A percentile compares a stretch with the other conserved stretches of the same genome.
Evolutionary conservation across 2,888 invertebrate genomes (phyloP).

Genomic region (Penaeus monodon): DNA sequence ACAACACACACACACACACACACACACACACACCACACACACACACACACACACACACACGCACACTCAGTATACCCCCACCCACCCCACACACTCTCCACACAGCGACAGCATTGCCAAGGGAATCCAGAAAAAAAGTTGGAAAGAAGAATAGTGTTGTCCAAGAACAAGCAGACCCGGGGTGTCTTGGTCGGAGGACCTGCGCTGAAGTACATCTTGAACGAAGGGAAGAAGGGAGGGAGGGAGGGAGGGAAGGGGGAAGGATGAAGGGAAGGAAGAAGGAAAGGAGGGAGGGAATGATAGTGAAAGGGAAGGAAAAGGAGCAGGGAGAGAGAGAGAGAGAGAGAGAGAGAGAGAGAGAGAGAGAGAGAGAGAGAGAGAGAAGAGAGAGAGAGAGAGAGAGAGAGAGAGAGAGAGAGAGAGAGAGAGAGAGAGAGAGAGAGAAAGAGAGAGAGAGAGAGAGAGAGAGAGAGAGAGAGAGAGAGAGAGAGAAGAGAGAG

Average conservation of each 20-base stretch:
- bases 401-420: conserved; percentile 17
- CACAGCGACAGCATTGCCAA: background rate
- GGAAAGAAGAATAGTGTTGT: background rate
- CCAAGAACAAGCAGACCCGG: background rate
- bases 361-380: background rate
- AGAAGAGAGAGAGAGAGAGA: background rate
- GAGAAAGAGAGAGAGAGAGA: background rate
- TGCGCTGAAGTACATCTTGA: too few relatives aligned
- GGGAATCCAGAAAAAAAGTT: background rate
- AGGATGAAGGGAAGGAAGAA: too few relatives aligned
- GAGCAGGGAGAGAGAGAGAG: background rate
- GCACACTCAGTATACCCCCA: background rate
- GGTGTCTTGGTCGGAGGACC: background rate
- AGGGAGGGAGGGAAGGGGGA: too few relatives aligned
- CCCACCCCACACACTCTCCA: background rate
- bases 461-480: background rate
- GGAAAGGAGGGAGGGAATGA: too few relatives aligned
- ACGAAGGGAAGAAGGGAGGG: too few relatives aligned
- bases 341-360: too few relatives aligned
- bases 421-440: background rate
- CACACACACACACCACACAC: conserved; percentile 11
- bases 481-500: background rate
- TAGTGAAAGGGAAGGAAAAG: background rate
- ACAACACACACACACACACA: conserved; percentile 14
- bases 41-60: conserved; percentile 8